Evolutionary conservation across 2,113 vertebrate species (phyloP).

Genomic region (Clarias magur): DNA sequence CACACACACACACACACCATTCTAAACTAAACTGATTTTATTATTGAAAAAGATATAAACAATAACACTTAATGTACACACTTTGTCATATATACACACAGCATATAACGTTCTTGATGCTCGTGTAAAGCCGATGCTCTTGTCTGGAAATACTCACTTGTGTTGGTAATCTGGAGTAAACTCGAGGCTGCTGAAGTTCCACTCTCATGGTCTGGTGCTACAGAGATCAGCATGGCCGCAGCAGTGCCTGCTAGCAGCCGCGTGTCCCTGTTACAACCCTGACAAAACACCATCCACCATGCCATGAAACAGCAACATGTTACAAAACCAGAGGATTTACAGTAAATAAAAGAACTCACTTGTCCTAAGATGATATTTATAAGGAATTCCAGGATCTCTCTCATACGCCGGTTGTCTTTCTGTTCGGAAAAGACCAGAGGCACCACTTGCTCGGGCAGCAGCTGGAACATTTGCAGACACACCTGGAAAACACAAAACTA

Average conservation of each 20-base stretch:
- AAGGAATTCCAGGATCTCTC: constrained; percentile 75
- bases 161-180: constrained; percentile 68
- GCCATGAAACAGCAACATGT: background rate
- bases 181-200: constrained; percentile 69
- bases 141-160: constrained; percentile 51
- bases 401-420: constrained; percentile 50
- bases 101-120: background rate
- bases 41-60: background rate
- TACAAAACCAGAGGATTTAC: background rate
- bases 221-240: constrained; percentile 83
- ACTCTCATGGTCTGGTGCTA: constrained; percentile 53
- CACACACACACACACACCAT: background rate
- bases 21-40: background rate
- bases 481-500: constrained; percentile 64
- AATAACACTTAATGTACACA: no score
- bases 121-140: background rate
- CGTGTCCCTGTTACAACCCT: constrained; percentile 78
- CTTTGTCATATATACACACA: background rate
- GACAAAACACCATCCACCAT: constrained; percentile 21
- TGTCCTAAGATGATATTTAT: constrained; percentile 73
- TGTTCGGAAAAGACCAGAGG: constrained; percentile 70
- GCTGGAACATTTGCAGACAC: constrained; percentile 85
- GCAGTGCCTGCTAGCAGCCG: constrained; percentile 81
- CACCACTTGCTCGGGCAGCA: constrained; percentile 67
- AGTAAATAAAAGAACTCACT: constrained; percentile 63